Percentiles rank a stretch among this genome's conserved stretches.
Conservation (phyloP, 1,140 invertebrate genomes). For the Gryllus bimaculatus region DNA sequence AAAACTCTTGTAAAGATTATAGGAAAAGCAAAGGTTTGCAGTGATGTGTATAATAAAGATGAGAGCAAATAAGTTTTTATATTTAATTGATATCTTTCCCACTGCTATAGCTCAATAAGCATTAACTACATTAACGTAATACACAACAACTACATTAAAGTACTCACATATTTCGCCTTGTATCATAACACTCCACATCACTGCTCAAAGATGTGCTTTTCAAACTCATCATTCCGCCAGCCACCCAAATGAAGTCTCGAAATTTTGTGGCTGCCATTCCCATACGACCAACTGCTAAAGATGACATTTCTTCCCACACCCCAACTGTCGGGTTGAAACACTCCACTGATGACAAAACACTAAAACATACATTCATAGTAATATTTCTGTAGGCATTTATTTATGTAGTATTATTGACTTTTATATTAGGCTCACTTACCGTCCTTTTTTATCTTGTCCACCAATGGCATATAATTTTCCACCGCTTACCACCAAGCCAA, state of each 20-base stretch:
- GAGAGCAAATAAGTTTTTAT: no score
- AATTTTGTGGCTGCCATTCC: slow-evolving; percentile 45
- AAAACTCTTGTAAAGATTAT: neutral
- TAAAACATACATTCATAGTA: neutral
- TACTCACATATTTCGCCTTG: slow-evolving; percentile 25
- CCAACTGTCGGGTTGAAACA: slow-evolving; percentile 42
- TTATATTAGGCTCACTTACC: slow-evolving; percentile 29
- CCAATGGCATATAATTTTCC: slow-evolving; percentile 50
- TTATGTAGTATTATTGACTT: neutral
- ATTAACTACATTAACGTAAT: no score
- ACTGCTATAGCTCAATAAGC: no score
- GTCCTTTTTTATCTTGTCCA: slow-evolving; percentile 47
- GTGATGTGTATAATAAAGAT: no score
- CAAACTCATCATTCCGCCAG: slow-evolving; percentile 50
- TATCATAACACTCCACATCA: slow-evolving; percentile 50
- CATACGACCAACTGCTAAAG: slow-evolving; percentile 43
- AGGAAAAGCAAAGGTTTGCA: no score
- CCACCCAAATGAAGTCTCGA: slow-evolving; percentile 51
- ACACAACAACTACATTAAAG: neutral
- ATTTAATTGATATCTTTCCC: no score
- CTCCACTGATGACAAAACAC: slow-evolving; percentile 45
- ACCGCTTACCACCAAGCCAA: slow-evolving; percentile 43
- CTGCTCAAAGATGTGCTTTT: slow-evolving; percentile 35
- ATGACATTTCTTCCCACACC: slow-evolving; percentile 42
- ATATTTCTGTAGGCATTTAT: neutral